phyloP scores from a whole-genome alignment of 2,113 vertebrate species.

The rabbit (Oryctolagus cuniculus) region DNA sequence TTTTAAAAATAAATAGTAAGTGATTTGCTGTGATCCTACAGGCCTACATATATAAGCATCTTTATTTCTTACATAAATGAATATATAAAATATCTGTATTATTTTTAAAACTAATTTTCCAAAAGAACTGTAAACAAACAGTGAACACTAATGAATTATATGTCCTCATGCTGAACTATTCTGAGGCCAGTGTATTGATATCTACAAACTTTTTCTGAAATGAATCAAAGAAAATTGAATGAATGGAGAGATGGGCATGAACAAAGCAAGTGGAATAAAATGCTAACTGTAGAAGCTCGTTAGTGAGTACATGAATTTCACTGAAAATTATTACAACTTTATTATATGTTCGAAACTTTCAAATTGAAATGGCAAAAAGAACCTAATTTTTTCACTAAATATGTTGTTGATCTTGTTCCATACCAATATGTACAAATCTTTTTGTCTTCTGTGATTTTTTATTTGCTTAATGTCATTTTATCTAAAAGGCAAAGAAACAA shows the following conservation, averaged over 20 bases:
- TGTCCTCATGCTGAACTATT: neutral
- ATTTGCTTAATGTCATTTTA: too few species aligned
- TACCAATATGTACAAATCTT: neutral
- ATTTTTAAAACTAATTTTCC: neutral
- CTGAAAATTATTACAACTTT: neutral
- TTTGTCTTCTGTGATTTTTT: neutral
- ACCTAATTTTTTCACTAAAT: neutral
- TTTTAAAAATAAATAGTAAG: too few species aligned
- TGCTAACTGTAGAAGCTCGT: neutral
- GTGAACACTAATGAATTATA: neutral
- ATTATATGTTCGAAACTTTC: neutral
- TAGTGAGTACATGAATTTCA: neutral
- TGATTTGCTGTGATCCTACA: neutral
- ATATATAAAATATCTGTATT: neutral
- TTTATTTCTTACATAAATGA: neutral
- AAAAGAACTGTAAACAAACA: neutral
- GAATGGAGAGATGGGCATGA: accelerated
- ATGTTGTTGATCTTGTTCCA: neutral
- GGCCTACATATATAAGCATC: neutral
- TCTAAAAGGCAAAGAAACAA: too few species aligned
- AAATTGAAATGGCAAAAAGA: constrained; percentile 26
- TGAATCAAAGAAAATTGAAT: neutral
- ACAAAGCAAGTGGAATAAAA: neutral
- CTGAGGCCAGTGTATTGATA: too few species aligned
- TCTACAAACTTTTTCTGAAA: neutral